A percentile compares a stretch with the other conserved stretches of the same genome.
phyloP scores from a whole-genome alignment of 2,113 vertebrate species.

The Phaetusa simplex region DNA sequence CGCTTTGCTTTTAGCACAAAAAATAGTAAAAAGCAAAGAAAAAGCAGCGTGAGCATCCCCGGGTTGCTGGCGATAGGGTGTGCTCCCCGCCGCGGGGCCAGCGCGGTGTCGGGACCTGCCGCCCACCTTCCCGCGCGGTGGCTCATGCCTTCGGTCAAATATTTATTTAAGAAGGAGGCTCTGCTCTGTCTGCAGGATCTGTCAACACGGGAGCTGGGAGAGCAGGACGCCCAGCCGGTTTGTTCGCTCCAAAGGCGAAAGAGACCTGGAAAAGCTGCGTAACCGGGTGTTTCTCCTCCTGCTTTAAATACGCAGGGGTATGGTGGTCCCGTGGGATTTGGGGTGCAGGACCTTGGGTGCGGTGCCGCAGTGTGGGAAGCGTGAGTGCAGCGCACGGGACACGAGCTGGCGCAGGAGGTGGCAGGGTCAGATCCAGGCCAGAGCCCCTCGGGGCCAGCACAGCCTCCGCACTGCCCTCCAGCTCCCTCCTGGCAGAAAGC shows the following conservation, averaged over 20 bases:
- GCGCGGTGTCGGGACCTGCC: background rate
- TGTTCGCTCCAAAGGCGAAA: background rate
- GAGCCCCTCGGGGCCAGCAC: background rate
- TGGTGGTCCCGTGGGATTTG: background rate
- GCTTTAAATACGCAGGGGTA: background rate
- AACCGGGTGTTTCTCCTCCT: background rate
- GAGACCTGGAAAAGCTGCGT: background rate
- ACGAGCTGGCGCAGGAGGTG: background rate
- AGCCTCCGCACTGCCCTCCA: background rate
- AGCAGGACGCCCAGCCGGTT: background rate
- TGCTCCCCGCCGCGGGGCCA: background rate
- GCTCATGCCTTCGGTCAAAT: background rate
- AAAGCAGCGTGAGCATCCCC: rapidly evolving
- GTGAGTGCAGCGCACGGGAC: rapidly evolving
- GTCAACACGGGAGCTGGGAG: background rate
- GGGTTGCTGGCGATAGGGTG: rapidly evolving
- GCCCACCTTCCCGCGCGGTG: rapidly evolving
- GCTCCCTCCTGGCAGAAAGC: background rate
- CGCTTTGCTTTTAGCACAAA: background rate
- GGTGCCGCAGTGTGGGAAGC: rapidly evolving
- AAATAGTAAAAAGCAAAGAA: background rate
- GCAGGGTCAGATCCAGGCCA: background rate
- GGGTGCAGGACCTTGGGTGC: background rate
- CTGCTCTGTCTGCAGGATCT: background rate
- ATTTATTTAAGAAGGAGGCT: background rate